Evolutionary conservation across 2,888 invertebrate genomes (phyloP).

Genomic region (Nephrocerus scutellatus): DNA sequence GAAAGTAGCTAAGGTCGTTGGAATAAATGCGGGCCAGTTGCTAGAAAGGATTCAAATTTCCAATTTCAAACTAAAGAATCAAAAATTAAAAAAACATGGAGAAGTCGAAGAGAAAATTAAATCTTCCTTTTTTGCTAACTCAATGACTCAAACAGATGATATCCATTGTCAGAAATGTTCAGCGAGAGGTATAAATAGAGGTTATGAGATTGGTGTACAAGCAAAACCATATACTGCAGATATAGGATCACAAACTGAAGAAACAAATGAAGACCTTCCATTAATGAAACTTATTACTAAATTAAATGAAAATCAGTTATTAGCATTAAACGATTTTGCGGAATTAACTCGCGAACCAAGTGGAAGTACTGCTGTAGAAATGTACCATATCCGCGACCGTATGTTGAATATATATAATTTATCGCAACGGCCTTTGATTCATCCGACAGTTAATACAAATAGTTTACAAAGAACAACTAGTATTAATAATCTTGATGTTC

Average conservation of each 20-base stretch:
- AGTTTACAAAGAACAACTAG: too few species aligned
- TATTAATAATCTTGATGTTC: too few species aligned
- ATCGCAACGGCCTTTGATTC: conserved; percentile 18
- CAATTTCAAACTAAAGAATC: conserved; percentile 17
- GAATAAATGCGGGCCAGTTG: conserved; percentile 19
- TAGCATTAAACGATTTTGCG: conserved; percentile 25
- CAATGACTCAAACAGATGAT: conserved; percentile 25
- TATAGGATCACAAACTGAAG: conserved; percentile 7
- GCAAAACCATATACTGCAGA: conserved; percentile 7
- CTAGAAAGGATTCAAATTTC: conserved; percentile 16
- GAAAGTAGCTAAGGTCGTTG: conserved; percentile 19
- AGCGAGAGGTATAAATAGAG: neutral
- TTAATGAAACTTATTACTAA: conserved; percentile 21
- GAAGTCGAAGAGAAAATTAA: conserved; percentile 14
- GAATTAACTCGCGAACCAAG: conserved; percentile 21
- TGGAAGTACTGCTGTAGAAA: conserved; percentile 15
- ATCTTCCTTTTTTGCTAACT: conserved; percentile 22
- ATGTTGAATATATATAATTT: conserved; percentile 25
- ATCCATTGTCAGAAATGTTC: conserved; percentile 8
- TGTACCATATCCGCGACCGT: conserved; percentile 21
- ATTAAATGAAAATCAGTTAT: conserved; percentile 25
- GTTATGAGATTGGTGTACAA: conserved; percentile 17
- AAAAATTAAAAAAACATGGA: conserved; percentile 9
- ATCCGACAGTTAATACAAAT: too few species aligned
- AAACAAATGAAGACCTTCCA: conserved; percentile 19